Conservation (phyloP, 1,140 invertebrate species). For the Chymomyza costata region DNA sequence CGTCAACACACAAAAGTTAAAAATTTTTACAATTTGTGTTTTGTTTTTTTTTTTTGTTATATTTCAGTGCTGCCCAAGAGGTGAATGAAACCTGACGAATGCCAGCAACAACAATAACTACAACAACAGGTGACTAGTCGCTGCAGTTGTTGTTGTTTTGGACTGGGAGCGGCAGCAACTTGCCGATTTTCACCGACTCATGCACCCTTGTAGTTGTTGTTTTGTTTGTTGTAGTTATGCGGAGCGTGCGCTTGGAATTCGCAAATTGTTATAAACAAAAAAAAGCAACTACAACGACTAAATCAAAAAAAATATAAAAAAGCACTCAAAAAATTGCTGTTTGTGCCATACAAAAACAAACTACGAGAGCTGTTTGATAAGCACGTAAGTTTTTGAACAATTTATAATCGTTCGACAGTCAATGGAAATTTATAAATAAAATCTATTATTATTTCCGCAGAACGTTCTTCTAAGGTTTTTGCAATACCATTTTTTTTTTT, state of each 20-base stretch:
- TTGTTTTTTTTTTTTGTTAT: conserved; percentile 16
- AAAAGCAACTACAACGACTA: conserved; percentile 19
- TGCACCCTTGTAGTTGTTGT: conserved; percentile 14
- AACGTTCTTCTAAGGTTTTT: too few relatives aligned
- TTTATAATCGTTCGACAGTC: too few relatives aligned
- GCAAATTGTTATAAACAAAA: conserved; percentile 60
- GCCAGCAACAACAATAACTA: conserved; percentile 46
- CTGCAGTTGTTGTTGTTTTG: conserved; percentile 36
- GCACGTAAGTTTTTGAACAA: too few relatives aligned
- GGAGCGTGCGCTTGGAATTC: conserved; percentile 62
- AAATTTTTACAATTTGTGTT: conserved; percentile 14
- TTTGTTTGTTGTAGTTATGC: conserved; percentile 23
- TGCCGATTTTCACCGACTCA: conserved; percentile 56
- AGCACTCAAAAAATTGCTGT: conserved; percentile 35
- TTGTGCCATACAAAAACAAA: conserved; percentile 30
- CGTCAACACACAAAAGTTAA: conserved; percentile 6
- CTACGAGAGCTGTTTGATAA: too few relatives aligned
- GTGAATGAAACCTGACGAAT: conserved; percentile 73
- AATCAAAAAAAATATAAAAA: conserved; percentile 35
- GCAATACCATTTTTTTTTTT: too few relatives aligned
- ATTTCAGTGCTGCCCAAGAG: conserved; percentile 45
- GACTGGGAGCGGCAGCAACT: background rate
- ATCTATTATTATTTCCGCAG: too few relatives aligned
- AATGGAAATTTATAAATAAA: too few relatives aligned
- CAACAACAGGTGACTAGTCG: conserved; percentile 51